These are phyloP conservation scores for Amphimedon queenslandica DNA, from an alignment of 37 sponge, comb jelly and placozoan species.

Conservation along the genomic window DNA sequence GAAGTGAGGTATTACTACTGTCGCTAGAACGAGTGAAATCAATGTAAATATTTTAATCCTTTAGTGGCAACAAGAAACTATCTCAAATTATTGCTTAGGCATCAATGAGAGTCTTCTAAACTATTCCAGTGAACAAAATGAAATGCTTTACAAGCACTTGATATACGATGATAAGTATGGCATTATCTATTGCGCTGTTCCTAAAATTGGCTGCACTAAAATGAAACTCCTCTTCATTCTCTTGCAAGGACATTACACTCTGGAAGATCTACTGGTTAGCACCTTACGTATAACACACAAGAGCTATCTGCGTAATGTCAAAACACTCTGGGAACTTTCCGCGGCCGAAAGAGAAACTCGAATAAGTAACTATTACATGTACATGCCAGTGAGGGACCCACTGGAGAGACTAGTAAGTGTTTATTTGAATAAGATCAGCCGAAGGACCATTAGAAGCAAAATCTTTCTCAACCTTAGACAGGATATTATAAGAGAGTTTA, in stretches of 20 bases:
- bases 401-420: conserved; percentile 53
- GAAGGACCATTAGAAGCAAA: not conserved
- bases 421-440: conserved; percentile 40
- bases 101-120: no score
- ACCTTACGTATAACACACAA: not conserved
- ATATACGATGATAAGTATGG: conserved; percentile 52
- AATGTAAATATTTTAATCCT: no score
- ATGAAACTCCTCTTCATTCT: conserved; percentile 49
- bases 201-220: conserved; percentile 61
- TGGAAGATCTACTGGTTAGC: not conserved
- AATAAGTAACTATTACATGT: conserved; percentile 56
- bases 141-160: conserved; percentile 17
- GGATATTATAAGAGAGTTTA: not conserved
- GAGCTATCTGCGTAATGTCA: conserved; percentile 2
- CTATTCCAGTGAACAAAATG: no score
- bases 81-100: no score
- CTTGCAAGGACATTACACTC: conserved; percentile 45
- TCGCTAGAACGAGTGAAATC: no score
- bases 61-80: no score
- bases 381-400: conserved; percentile 53
- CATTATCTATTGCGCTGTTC: conserved; percentile 58
- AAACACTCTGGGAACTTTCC: conserved; percentile 32
- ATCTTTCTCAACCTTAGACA: not conserved
- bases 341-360: conserved; percentile 20
- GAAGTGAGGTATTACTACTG: no score